Evolutionary conservation across 2,888 invertebrate genomes (phyloP).

Genomic region (Pachycephus smyrnensis): DNA sequence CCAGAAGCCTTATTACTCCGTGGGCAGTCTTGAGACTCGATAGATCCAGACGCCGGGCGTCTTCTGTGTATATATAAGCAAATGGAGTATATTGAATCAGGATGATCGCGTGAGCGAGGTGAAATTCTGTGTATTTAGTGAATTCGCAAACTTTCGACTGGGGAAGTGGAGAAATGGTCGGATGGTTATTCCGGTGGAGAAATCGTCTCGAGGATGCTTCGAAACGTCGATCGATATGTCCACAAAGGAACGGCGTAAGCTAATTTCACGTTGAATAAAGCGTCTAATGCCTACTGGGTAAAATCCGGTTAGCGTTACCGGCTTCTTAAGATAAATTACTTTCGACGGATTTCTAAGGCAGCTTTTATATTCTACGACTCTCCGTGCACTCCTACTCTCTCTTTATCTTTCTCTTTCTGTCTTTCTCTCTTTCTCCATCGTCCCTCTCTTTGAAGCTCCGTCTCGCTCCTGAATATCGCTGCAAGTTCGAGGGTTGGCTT

Average conservation of each 20-base stretch:
- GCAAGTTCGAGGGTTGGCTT: conserved; percentile 41
- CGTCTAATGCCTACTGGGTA: conserved; percentile 43
- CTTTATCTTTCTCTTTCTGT: background rate
- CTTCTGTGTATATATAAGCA: background rate
- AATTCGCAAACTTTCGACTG: background rate
- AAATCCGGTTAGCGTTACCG: conserved; percentile 58
- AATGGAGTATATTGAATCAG: background rate
- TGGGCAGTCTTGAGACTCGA: background rate
- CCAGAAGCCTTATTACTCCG: background rate
- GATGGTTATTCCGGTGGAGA: background rate
- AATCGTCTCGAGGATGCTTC: background rate
- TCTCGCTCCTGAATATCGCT: conserved; percentile 13
- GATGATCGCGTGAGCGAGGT: background rate
- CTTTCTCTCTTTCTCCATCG: background rate
- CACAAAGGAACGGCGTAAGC: conserved; percentile 33
- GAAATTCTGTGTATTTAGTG: background rate
- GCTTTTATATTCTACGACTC: conserved; percentile 36
- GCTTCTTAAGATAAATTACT: conserved; percentile 61
- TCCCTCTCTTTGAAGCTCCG: background rate
- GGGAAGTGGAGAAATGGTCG: background rate
- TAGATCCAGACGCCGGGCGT: background rate
- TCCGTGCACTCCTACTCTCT: background rate
- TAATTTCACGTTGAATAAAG: conserved; percentile 58
- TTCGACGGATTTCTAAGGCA: conserved; percentile 59
- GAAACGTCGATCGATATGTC: background rate